Percentiles rank a stretch among this genome's conserved stretches.
Conservation (phyloP, 2,888 invertebrate genomes). For the Glaucopsyche alexis region DNA sequence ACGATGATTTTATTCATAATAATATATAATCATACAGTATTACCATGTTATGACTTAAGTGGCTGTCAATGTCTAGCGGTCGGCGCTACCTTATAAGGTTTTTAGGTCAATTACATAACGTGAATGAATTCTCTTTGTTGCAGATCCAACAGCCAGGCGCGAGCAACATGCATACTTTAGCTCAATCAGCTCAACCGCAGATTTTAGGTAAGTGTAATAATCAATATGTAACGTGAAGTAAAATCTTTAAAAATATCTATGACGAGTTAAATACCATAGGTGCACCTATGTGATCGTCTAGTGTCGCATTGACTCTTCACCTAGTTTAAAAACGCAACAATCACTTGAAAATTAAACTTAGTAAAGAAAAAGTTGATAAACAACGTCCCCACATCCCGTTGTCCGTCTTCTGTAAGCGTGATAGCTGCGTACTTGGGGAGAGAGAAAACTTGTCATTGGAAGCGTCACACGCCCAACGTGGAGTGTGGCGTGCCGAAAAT, state of each 20-base stretch:
- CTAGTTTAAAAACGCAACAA: no score
- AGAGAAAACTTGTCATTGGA: constrained; percentile 57
- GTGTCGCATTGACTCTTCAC: no score
- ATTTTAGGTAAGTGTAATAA: constrained; percentile 57
- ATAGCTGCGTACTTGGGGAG: constrained; percentile 65
- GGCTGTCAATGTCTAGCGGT: background rate
- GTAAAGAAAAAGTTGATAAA: background rate
- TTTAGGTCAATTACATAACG: constrained; percentile 30
- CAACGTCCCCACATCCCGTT: constrained; percentile 59
- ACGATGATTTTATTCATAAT: no score
- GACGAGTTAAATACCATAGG: no score
- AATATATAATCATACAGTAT: background rate
- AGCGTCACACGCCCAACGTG: constrained; percentile 47
- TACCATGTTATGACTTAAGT: background rate
- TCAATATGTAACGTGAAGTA: no score
- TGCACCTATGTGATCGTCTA: no score
- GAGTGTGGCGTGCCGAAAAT: constrained; percentile 26
- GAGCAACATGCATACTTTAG: constrained; percentile 70
- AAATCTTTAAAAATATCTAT: no score
- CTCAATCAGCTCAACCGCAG: constrained; percentile 67
- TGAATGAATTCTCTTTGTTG: constrained; percentile 48
- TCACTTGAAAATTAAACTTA: no score
- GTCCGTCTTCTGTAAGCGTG: constrained; percentile 53
- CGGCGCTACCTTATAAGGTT: background rate
- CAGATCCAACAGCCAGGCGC: constrained; percentile 71